Evolutionary conservation across 2,888 invertebrate species (phyloP).

Genomic region (Lutraria lutraria): DNA sequence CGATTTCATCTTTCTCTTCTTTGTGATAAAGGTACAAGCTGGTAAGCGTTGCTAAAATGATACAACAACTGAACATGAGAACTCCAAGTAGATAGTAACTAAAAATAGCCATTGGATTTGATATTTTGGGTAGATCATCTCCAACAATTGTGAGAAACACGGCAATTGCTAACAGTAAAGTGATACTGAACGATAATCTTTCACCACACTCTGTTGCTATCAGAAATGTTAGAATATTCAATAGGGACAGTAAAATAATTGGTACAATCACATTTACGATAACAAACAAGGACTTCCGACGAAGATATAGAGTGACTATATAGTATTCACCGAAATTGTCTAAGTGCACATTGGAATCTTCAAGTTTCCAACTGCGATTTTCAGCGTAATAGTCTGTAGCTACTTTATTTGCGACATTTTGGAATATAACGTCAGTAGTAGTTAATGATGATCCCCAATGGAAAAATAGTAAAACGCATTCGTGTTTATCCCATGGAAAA

Average conservation of each 20-base stretch:
- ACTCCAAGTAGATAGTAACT: slow-evolving; percentile 64
- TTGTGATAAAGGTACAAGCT: background rate
- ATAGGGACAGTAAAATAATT: slow-evolving; percentile 62
- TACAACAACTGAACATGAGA: slow-evolving; percentile 51
- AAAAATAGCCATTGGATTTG: slow-evolving; percentile 66
- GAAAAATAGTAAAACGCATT: background rate
- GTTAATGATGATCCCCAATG: background rate
- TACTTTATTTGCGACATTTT: background rate
- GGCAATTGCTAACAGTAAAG: slow-evolving; percentile 67
- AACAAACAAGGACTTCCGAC: slow-evolving; percentile 59
- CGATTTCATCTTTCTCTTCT: background rate
- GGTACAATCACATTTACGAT: slow-evolving; percentile 66
- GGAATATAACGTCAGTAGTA: background rate
- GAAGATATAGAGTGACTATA: background rate
- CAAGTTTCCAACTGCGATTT: background rate
- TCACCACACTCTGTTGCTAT: slow-evolving; percentile 68
- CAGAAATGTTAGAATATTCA: slow-evolving; percentile 66
- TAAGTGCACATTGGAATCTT: background rate
- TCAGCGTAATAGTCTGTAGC: background rate
- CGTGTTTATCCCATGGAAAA: slow-evolving; percentile 38
- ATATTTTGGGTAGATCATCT: slow-evolving; percentile 63
- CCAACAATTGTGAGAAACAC: slow-evolving; percentile 70
- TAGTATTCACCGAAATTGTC: background rate
- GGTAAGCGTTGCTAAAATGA: background rate
- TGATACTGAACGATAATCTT: slow-evolving; percentile 63